A percentile compares a stretch with the other conserved stretches of the same genome.
phyloP scores from a whole-genome alignment of 1,140 invertebrate species.

The Pseudobourletiella spinata region DNA sequence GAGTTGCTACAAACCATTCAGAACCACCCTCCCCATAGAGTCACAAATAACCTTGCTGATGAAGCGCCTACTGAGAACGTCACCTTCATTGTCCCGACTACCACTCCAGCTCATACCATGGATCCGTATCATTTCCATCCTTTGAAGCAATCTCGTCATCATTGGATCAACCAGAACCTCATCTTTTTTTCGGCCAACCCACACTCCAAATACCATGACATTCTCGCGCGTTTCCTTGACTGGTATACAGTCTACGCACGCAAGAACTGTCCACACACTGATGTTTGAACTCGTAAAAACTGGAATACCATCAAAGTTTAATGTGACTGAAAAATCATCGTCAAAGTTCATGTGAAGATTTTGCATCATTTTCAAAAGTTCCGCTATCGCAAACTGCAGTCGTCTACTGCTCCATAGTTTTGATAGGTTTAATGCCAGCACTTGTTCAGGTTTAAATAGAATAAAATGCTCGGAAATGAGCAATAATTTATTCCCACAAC shows the following conservation, averaged over 20 bases:
- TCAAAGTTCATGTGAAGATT: background rate
- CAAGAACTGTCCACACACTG: background rate
- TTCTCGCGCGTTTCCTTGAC: no score
- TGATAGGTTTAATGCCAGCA: background rate
- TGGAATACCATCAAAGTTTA: background rate
- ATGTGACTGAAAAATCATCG: background rate
- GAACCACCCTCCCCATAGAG: background rate
- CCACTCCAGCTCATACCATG: no score
- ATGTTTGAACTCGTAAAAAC: background rate
- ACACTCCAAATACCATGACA: no score
- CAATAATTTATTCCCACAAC: background rate
- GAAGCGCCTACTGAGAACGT: no score
- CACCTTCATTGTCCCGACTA: background rate
- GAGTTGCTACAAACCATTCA: background rate
- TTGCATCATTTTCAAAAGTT: background rate
- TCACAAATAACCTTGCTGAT: background rate
- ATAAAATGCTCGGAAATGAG: background rate
- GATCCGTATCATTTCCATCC: no score
- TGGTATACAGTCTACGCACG: background rate
- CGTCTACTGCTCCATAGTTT: background rate
- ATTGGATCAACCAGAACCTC: no score
- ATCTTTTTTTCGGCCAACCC: no score
- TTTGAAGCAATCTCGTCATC: no score
- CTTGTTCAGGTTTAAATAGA: background rate
- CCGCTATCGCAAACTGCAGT: background rate